Evolutionary conservation across 2,113 vertebrate genomes (phyloP), one percentile per base, ranked within the genome.

Genomic region (Eurystomus gularis): DNA sequence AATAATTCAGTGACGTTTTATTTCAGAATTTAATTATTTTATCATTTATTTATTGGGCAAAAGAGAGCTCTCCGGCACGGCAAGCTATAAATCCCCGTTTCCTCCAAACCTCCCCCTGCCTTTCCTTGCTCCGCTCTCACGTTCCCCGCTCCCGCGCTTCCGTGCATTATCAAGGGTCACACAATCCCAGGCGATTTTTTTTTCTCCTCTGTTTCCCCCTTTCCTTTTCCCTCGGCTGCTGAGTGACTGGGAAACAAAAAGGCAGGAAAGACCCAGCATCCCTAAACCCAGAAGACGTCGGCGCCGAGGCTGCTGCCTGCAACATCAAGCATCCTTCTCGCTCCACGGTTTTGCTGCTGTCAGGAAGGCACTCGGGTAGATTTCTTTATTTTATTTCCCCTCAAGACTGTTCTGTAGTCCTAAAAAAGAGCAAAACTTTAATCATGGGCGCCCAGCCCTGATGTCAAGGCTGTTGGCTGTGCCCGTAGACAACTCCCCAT

Each of bases 271-370:
- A 62, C 19, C 68, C 68, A 57, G 35, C 62, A 46, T 11, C 46
- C 58, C 13, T 1, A 7, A 58, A 94, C 82, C 69, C 39, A n/a
- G 58, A 88, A 90, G 92, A 44, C 39, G 51, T 54, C 37, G 48
- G 88, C 48, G 28, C 95, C 60, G 52, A 76, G 84, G 81, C 94
- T 89, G 94, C 89, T 86, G 84, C 60, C 86, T 84, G 93, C 92
- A 51, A 61, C 33, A 17, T 61, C 26, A 64, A 93, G 97, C 96
- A 18, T 94, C 94, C 90, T 90, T 92, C 96, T 66, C 39, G 51
- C 37, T 58, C 88, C 69, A 80, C 25, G 29, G 65, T 69, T 96
- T 91, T 94, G 94, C 81, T 5, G 44, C 95, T 28, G 89, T 83
- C 92, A 89, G 75, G 37, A 88, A 75, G 64, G 92, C 15, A 15